Evolutionary conservation across 1,140 invertebrate genomes (phyloP).

Genomic region (Drosophila triauraria): DNA sequence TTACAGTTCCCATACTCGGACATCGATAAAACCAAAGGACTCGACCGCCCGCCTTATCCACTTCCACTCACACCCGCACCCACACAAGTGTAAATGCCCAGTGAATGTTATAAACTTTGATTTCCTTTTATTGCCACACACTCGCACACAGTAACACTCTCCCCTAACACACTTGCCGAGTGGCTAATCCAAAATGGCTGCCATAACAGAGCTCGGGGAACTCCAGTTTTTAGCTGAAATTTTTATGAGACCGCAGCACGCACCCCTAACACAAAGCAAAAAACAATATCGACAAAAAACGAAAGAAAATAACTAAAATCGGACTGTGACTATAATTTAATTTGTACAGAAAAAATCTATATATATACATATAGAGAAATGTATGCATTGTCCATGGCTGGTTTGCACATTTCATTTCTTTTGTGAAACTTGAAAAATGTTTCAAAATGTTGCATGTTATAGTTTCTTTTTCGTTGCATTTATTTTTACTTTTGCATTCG

Average conservation of each 20-base stretch:
- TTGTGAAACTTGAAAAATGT: slow-evolving; percentile 61
- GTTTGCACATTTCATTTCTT: slow-evolving; percentile 39
- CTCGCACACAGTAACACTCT: neutral
- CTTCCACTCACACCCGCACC: slow-evolving; percentile 6
- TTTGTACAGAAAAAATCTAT: slow-evolving; percentile 62
- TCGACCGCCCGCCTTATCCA: slow-evolving; percentile 19
- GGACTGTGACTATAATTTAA: slow-evolving; percentile 74
- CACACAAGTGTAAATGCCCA: slow-evolving; percentile 58
- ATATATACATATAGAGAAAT: slow-evolving; percentile 22
- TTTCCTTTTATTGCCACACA: slow-evolving; percentile 57
- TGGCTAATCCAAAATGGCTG: slow-evolving; percentile 70
- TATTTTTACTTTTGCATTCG: slow-evolving; percentile 48
- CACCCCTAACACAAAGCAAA: slow-evolving; percentile 27
- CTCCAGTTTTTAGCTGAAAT: slow-evolving; percentile 56
- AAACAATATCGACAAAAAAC: neutral
- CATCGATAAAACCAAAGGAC: slow-evolving; percentile 35
- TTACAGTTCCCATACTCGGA: neutral
- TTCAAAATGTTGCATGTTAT: slow-evolving; percentile 52
- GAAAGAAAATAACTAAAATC: slow-evolving; percentile 52
- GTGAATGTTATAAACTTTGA: slow-evolving; percentile 78
- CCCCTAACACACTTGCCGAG: neutral
- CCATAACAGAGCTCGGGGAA: slow-evolving; percentile 49
- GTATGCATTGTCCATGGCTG: slow-evolving; percentile 18
- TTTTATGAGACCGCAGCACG: slow-evolving; percentile 77
- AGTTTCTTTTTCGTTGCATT: slow-evolving; percentile 33